A percentile compares a stretch with the other conserved stretches of the same genome.
Conservation (phyloP, 2,797 vertebrate species). For the Tangara arthus region DNA sequence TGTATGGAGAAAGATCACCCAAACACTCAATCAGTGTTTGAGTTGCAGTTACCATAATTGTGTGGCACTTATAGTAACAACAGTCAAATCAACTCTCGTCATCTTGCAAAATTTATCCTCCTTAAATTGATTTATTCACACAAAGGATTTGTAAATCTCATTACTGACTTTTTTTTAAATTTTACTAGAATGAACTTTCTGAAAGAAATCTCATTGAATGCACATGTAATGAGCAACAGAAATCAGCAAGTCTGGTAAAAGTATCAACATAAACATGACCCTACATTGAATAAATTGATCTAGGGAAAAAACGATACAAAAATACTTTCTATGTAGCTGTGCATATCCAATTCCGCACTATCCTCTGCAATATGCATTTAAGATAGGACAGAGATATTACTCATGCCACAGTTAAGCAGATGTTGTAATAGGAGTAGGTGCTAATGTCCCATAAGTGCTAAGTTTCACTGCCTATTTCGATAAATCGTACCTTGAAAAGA, state of each 20-base stretch:
- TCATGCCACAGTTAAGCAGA: neutral
- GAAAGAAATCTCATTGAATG: neutral
- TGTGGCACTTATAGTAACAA: neutral
- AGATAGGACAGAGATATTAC: neutral
- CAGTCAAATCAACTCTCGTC: accelerated
- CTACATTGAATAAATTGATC: neutral
- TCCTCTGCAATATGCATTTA: neutral
- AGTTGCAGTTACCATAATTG: accelerated
- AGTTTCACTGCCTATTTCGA: neutral
- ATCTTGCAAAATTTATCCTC: neutral
- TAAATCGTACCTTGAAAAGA: conserved; percentile 72
- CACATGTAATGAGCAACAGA: neutral
- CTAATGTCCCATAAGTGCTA: neutral
- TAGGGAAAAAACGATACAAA: neutral
- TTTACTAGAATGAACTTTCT: neutral
- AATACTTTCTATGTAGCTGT: neutral
- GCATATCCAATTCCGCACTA: neutral
- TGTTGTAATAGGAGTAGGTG: neutral
- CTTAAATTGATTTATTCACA: neutral
- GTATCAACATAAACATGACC: neutral
- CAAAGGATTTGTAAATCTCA: neutral
- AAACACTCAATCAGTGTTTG: neutral
- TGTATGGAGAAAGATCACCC: neutral
- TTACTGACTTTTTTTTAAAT: neutral
- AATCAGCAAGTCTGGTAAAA: neutral